Base-by-base conservation (phyloP, 2,113 vertebrate species). In the Oryzias javanicus region DNA sequence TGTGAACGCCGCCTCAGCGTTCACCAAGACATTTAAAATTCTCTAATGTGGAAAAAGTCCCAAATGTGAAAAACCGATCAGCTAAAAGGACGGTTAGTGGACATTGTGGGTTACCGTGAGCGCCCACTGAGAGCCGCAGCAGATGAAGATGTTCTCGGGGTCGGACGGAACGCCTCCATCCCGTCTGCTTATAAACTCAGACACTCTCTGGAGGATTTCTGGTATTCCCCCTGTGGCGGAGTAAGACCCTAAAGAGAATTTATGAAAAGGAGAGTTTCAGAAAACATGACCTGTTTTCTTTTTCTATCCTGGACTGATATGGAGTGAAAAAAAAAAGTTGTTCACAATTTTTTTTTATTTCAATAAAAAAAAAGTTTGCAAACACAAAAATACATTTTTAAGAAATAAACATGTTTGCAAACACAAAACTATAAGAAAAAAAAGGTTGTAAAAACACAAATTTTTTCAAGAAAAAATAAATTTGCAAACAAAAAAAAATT, bases 111-210 rank as follows among this genome's bases (percentile, higher is more conserved):
- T 76, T 67, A 93, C 92, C 86, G 1, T 12, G 7, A 93, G 55
- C 0, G 80, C 59, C 42, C 29, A 62, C 51, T 86, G 86, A 6
- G 89, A 88, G 15, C 92, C 92, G 0, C 59, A 0, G 3, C 53
- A 64, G 56, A 90, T 80, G 67, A 71, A 86, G 2, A 93, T 89
- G 68, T 92, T 86, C 4, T 85, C 56, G 6, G 91, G 85, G 35
- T 74, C 0, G 5, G 83, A 79, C 2, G 79, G 65, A 69, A 65
- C 53, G 1, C 89, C 91, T 4, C 88, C 84, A 16, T 93, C 92
- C 57, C 90, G 80, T 53, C 55, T 80, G 2, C 45, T 72, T 48
- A 93, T 87, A 72, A 86, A 93, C 16, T 81, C 61, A 27, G 86
- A 81, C 42, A 93, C 5, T 22, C 58, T 74, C 0, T 61, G 19